A percentile compares a stretch with the other conserved stretches of the same genome.
These are phyloP conservation scores for Drosophila mauritiana DNA, from an alignment of 1,140 invertebrate species.

Conservation along the genomic window DNA sequence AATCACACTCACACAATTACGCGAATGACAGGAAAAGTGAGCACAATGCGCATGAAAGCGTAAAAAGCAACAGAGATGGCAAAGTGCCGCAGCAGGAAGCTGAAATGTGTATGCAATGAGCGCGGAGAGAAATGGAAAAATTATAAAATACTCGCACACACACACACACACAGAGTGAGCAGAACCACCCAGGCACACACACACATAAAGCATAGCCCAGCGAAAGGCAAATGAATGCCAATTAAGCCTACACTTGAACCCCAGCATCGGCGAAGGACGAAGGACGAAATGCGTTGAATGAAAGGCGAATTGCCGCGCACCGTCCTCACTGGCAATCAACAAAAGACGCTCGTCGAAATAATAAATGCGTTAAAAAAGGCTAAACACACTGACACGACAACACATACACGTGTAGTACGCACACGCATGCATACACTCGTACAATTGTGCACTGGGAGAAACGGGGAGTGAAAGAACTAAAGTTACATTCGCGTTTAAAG, in stretches of 20 bases:
- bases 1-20: constrained; percentile 56
- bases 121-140: constrained; percentile 69
- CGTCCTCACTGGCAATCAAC: constrained; percentile 62
- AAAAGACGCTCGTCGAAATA: constrained; percentile 75
- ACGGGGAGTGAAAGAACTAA: not conserved
- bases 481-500: no score
- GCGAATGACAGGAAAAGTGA: constrained; percentile 79
- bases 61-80: constrained; percentile 61
- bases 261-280: constrained; percentile 43
- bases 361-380: constrained; percentile 73
- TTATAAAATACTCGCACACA: constrained; percentile 65
- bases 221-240: constrained; percentile 64
- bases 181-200: not conserved
- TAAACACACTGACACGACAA: constrained; percentile 21
- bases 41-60: constrained; percentile 74
- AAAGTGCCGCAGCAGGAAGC: constrained; percentile 53
- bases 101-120: constrained; percentile 67
- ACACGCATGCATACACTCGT: constrained; percentile 18
- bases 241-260: constrained; percentile 77
- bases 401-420: not conserved
- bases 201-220: not conserved
- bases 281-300: constrained; percentile 35
- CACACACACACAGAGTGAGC: constrained; percentile 5
- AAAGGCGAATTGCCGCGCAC: constrained; percentile 33
- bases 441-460: not conserved